Evolutionary conservation across 2,113 vertebrate species (phyloP), one percentile per base, ranked within the genome.

Genomic region (Ibidorhyncha struthersii): DNA sequence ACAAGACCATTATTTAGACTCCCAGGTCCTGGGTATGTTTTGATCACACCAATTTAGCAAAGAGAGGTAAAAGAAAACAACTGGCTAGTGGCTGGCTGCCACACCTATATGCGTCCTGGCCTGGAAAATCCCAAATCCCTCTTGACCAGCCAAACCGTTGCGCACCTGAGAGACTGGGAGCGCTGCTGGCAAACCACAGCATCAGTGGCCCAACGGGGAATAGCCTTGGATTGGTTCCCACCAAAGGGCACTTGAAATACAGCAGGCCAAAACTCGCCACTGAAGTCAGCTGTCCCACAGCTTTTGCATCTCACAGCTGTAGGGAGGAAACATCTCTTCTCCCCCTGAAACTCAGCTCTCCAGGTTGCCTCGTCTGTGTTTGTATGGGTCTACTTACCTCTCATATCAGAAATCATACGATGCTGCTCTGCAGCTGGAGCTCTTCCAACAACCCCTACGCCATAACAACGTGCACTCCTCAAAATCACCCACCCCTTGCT

Each of bases 1-100:
- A 8, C 81, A 91, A 90, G 84, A 83, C 96, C 96, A 98, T 98
- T 98, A 98, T 97, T 98, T 98, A 98, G 98, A 94, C 73, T 93
- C 92, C 88, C 22, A 63, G 91, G 96, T 97, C 93, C 73, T 91
- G 93, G 97, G 90, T 95, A 92, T 95, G 88, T 93, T 98, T 97
- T 97, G 97, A 98, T 97, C 92, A 95, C 94, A 97, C 98, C 87
- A 92, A 96, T 98, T 97, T 96, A 97, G 96, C 84, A 96, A 55
- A 94, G 89, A 96, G 87, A 91, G 89, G 92, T 86, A 93, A 89
- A 89, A 91, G 87, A 93, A 94, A 94, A 93, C 93, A 94, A 93
- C 89, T 74, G 86, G 72, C 67, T 89, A 78, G 89, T 34, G 78
- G 49, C 55, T 79, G 72, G 53, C 78, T 62, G 49, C 72, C 86